Percentiles rank a stretch among this genome's conserved stretches.
These are phyloP conservation scores for Seriola quinqueradiata DNA, from an alignment of 2,113 vertebrate genomes.

Conservation along the genomic window DNA sequence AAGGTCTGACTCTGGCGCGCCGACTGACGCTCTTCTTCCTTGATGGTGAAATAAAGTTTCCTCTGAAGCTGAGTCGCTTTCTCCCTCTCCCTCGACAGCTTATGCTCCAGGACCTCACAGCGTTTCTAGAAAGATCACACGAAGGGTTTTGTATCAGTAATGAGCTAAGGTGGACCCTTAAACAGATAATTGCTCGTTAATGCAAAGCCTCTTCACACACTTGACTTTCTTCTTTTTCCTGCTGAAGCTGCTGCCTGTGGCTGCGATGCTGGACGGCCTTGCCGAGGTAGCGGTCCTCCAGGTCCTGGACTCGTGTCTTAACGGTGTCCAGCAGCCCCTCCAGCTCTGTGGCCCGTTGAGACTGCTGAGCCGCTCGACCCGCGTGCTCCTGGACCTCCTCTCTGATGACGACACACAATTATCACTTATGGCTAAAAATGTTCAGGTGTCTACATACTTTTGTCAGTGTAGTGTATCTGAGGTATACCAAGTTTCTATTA, in stretches of 20 bases:
- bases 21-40: slow-evolving; percentile 84
- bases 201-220: slow-evolving; percentile 66
- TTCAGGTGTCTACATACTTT: too few relatives aligned
- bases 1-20: slow-evolving; percentile 83
- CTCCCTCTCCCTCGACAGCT: slow-evolving; percentile 81
- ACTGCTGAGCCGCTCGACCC: slow-evolving; percentile 79
- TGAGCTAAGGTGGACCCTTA: too few relatives aligned
- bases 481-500: too few relatives aligned
- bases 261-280: slow-evolving; percentile 85
- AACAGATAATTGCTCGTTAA: too few relatives aligned
- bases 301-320: slow-evolving; percentile 88
- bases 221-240: slow-evolving; percentile 83
- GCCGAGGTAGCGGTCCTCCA: slow-evolving; percentile 89
- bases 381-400: slow-evolving; percentile 85
- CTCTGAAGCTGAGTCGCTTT: slow-evolving; percentile 84
- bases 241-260: slow-evolving; percentile 84
- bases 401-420: slow-evolving; percentile 69
- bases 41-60: slow-evolving; percentile 79
- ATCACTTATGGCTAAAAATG: too few relatives aligned
- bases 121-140: slow-evolving; percentile 61
- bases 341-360: slow-evolving; percentile 86
- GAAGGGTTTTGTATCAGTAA: too few relatives aligned
- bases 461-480: too few relatives aligned
- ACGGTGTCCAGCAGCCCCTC: slow-evolving; percentile 87
- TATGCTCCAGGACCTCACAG: slow-evolving; percentile 83